Evolutionary conservation across 1,140 invertebrate species (phyloP).

Genomic region (Drosophila elegans): DNA sequence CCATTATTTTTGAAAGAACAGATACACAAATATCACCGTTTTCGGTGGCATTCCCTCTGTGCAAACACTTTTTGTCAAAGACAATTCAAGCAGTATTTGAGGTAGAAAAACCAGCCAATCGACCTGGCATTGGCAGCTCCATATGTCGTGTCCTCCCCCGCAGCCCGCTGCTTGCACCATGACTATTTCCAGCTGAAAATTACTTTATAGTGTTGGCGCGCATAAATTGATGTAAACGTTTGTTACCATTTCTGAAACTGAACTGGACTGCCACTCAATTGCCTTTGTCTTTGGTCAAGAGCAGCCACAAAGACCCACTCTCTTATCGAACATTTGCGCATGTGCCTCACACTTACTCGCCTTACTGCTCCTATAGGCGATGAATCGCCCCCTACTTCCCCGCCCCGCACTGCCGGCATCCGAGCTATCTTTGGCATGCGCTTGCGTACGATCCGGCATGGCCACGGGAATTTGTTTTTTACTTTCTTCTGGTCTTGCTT

Average conservation of each 20-base stretch:
- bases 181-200: constrained; percentile 78
- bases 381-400: constrained; percentile 10
- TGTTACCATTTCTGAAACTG: constrained; percentile 84
- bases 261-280: constrained; percentile 55
- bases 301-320: constrained; percentile 27
- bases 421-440: constrained; percentile 72
- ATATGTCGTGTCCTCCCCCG: constrained; percentile 45
- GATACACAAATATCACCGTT: not conserved
- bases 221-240: constrained; percentile 85
- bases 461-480: constrained; percentile 65
- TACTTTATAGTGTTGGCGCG: constrained; percentile 84
- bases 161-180: constrained; percentile 21
- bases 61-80: constrained; percentile 3
- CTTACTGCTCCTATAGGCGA: constrained; percentile 10
- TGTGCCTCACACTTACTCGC: constrained; percentile 69
- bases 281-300: constrained; percentile 34
- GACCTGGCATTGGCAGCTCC: constrained; percentile 55
- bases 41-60: not conserved
- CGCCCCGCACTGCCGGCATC: constrained; percentile 40
- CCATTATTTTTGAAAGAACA: too few species aligned
- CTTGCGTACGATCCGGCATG: constrained; percentile 66
- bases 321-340: constrained; percentile 72
- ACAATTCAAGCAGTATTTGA: constrained; percentile 10
- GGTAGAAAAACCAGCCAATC: constrained; percentile 42
- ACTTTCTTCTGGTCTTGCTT: constrained; percentile 3